These are phyloP conservation scores for Todiramphus chloris DNA, from an alignment of 2,113 vertebrate species.

Conservation along the genomic window DNA sequence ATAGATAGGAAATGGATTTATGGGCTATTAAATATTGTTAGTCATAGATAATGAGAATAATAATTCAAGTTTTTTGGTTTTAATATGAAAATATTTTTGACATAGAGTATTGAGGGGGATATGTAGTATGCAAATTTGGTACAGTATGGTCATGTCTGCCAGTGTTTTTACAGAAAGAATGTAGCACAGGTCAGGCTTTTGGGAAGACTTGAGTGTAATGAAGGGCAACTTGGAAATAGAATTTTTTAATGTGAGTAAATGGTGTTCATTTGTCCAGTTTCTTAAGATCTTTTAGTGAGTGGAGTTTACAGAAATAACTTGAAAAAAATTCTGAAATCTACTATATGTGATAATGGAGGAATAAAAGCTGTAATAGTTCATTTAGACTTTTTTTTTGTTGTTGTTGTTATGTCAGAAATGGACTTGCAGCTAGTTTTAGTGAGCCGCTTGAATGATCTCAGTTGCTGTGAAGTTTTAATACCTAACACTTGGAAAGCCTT, in stretches of 20 bases:
- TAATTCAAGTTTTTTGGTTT: neutral
- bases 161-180: neutral
- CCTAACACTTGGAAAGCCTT: slow-evolving; percentile 38
- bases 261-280: neutral
- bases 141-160: neutral
- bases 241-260: slow-evolving; percentile 19
- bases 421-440: neutral
- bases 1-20: neutral
- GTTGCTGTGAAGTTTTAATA: slow-evolving; percentile 64
- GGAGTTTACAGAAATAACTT: slow-evolving; percentile 8
- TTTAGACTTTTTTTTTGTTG: slow-evolving; percentile 35
- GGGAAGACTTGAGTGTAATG: neutral
- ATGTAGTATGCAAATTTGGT: neutral
- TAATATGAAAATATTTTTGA: neutral
- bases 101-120: fast-evolving
- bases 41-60: neutral
- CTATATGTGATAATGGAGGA: slow-evolving; percentile 48
- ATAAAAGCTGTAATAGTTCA: slow-evolving; percentile 9
- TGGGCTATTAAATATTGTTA: neutral
- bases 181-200: neutral
- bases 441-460: slow-evolving; percentile 40
- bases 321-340: slow-evolving; percentile 28
- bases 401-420: neutral
- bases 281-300: slow-evolving; percentile 6
- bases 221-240: slow-evolving; percentile 7